phyloP scores from a whole-genome alignment of 2,888 invertebrate species.

The Dastarcus helophoroides region DNA sequence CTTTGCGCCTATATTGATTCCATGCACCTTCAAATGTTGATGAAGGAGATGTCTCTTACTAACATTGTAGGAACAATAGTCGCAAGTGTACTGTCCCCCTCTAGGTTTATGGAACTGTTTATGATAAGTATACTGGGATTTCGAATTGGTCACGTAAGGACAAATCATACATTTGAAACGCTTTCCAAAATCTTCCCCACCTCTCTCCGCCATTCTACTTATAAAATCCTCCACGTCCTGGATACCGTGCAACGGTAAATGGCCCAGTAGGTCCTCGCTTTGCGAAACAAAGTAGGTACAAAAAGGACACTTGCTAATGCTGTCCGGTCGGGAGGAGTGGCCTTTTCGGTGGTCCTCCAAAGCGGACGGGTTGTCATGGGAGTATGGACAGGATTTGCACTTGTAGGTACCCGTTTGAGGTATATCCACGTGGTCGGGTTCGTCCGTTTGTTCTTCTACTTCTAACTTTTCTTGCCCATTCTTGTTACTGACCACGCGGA shows the following conservation, averaged over 20 bases:
- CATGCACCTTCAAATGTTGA: conserved; percentile 71
- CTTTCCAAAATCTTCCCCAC: conserved; percentile 40
- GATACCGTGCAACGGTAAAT: conserved; percentile 53
- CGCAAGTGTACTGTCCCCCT: conserved; percentile 68
- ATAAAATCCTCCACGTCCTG: conserved; percentile 48
- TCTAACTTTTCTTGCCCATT: conserved; percentile 40
- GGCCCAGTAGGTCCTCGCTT: conserved; percentile 56
- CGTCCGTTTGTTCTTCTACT: conserved; percentile 31
- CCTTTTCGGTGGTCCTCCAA: conserved; percentile 56
- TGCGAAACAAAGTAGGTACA: conserved; percentile 70
- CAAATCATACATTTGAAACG: conserved; percentile 70
- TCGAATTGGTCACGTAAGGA: conserved; percentile 76
- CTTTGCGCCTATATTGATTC: conserved; percentile 38
- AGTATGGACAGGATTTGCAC: conserved; percentile 66
- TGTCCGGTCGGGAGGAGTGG: conserved; percentile 56
- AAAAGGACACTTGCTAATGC: conserved; percentile 66
- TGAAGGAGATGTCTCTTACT: conserved; percentile 70
- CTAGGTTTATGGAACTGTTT: conserved; percentile 72
- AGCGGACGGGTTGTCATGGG: conserved; percentile 44
- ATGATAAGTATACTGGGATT: conserved; percentile 77
- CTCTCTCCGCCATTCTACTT: conserved; percentile 31
- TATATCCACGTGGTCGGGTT: conserved; percentile 32
- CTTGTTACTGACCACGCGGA: conserved; percentile 51
- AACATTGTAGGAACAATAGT: conserved; percentile 71
- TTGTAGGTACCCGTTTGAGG: conserved; percentile 33